Conservation (phyloP, 2,113 vertebrate genomes). For the Candoia aspera region DNA sequence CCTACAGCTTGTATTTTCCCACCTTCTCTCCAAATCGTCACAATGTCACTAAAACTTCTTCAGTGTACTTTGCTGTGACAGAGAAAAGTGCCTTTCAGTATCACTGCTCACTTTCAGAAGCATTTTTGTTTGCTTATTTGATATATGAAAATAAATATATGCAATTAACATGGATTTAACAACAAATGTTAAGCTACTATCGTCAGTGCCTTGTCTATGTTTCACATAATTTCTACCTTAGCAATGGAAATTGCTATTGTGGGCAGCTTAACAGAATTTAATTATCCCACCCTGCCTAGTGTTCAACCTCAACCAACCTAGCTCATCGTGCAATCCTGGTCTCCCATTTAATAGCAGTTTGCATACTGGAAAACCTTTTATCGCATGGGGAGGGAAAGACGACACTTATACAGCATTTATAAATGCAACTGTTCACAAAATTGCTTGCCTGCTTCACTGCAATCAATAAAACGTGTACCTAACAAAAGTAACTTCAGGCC, state of each 20-base stretch:
- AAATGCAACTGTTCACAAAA: slow-evolving; percentile 20
- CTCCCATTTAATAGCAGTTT: not conserved
- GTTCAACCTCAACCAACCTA: slow-evolving; percentile 4
- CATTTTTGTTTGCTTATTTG: not conserved
- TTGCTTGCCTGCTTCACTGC: slow-evolving; percentile 22
- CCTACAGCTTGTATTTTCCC: not conserved
- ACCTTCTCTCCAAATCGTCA: not conserved
- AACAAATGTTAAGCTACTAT: slow-evolving; percentile 16
- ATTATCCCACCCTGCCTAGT: slow-evolving; percentile 13
- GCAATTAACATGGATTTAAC: slow-evolving; percentile 17
- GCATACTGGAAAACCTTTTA: not conserved
- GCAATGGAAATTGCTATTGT: slow-evolving; percentile 1
- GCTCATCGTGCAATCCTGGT: not conserved
- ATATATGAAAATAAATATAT: slow-evolving; percentile 5
- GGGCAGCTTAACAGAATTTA: not conserved
- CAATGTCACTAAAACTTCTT: not conserved
- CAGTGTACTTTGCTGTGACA: not conserved
- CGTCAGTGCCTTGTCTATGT: slow-evolving; percentile 34
- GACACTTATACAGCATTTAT: not conserved
- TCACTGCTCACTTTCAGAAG: not conserved
- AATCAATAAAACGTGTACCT: slow-evolving; percentile 28
- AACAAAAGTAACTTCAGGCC: not conserved
- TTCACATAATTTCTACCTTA: slow-evolving; percentile 27
- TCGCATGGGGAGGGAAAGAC: not conserved
- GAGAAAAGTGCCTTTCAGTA: slow-evolving; percentile 23